A percentile compares a stretch with the other conserved stretches of the same genome.
Evolutionary conservation across 2,888 invertebrate species (phyloP).

Genomic region (Hyles lineata): DNA sequence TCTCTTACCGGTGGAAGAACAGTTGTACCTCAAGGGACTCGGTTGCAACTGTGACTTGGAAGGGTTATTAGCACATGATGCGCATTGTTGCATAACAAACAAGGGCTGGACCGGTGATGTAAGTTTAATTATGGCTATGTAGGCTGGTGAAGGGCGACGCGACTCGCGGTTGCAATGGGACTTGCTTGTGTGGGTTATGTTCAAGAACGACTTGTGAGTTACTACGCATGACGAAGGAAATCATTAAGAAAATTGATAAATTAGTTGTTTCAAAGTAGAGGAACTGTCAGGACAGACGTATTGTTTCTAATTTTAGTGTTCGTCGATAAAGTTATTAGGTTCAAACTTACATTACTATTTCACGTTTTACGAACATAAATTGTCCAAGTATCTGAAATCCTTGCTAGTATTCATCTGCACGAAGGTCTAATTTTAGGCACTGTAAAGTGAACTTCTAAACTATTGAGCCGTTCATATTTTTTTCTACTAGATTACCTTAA

Average conservation of each 20-base stretch:
- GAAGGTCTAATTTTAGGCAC: too few species aligned
- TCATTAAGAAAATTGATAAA: too few species aligned
- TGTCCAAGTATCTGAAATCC: too few species aligned
- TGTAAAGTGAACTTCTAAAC: too few species aligned
- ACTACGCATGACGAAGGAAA: too few species aligned
- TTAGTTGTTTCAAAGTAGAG: too few species aligned
- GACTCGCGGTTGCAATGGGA: neutral
- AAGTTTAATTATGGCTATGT: slow-evolving; percentile 19
- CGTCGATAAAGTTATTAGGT: too few species aligned
- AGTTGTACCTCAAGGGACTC: slow-evolving; percentile 10
- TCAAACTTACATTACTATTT: too few species aligned
- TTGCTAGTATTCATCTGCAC: too few species aligned
- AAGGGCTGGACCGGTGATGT: slow-evolving; percentile 1
- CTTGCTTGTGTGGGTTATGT: neutral
- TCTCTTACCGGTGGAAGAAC: neutral
- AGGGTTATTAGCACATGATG: slow-evolving; percentile 20
- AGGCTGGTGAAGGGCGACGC: slow-evolving; percentile 23
- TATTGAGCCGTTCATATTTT: neutral
- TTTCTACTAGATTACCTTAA: neutral
- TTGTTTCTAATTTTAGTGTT: too few species aligned
- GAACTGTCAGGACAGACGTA: too few species aligned
- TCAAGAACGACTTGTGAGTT: neutral
- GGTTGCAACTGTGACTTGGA: neutral
- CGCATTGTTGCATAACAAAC: slow-evolving; percentile 16
- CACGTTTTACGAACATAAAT: too few species aligned